Conservation (phyloP, 2,797 vertebrate genomes). For the Urosaurus nigricauda region DNA sequence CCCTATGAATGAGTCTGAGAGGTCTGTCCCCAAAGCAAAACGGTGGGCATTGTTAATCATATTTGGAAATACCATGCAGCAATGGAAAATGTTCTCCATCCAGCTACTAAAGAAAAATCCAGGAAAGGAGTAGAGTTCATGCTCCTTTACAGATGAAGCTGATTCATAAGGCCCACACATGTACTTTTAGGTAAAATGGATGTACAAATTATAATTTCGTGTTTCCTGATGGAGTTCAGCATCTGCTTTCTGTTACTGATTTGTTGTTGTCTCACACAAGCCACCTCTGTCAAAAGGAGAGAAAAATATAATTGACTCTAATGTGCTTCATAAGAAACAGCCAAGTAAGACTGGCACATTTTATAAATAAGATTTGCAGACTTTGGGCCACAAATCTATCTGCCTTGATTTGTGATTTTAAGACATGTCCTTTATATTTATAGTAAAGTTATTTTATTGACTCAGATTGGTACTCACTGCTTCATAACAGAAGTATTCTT, state of each 20-base stretch:
- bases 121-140: background rate
- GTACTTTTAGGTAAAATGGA: accelerated
- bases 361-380: constrained; percentile 47
- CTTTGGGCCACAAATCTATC: constrained; percentile 28
- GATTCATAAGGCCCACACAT: background rate
- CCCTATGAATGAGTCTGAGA: background rate
- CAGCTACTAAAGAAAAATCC: background rate
- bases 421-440: constrained; percentile 11
- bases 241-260: constrained; percentile 53
- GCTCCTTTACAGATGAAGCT: background rate
- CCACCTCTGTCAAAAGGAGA: constrained; percentile 52
- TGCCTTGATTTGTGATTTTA: constrained; percentile 5
- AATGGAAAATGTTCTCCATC: background rate
- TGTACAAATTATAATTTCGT: constrained; percentile 36
- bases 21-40: background rate
- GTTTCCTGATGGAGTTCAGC: constrained; percentile 26
- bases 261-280: constrained; percentile 56
- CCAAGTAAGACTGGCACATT: constrained; percentile 34
- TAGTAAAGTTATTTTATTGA: background rate
- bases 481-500: background rate
- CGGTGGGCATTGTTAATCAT: background rate
- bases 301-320: constrained; percentile 41
- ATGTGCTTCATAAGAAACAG: constrained; percentile 57
- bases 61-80: background rate
- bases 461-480: background rate